Percentiles rank a stretch among this genome's conserved stretches.
Conservation (phyloP, 2,113 vertebrate genomes). For the Lepidothrix coronata region DNA sequence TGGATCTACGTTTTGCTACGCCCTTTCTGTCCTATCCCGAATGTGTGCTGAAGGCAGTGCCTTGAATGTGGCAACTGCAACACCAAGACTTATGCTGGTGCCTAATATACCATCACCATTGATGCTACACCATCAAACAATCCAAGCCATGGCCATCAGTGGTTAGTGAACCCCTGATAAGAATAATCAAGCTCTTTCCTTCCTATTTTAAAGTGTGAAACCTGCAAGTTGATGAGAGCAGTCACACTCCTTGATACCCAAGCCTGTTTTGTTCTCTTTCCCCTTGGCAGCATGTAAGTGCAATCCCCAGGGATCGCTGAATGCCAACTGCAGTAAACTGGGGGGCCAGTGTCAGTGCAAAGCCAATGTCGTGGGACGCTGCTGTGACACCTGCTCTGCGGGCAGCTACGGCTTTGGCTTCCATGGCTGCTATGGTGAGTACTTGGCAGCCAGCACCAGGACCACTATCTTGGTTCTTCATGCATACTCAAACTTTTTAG, state of each 20-base stretch:
- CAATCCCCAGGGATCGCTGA: conserved; percentile 73
- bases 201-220: neutral
- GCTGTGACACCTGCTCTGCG: conserved; percentile 81
- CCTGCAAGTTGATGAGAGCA: neutral
- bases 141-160: neutral
- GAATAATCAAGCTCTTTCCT: neutral
- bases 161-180: neutral
- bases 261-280: neutral
- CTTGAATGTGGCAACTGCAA: neutral
- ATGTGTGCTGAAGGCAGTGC: neutral
- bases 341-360: conserved; percentile 85
- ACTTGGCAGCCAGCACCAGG: neutral
- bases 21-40: neutral
- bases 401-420: conserved; percentile 80
- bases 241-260: neutral
- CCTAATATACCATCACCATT: neutral
- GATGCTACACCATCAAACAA: neutral
- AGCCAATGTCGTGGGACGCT: conserved; percentile 76
- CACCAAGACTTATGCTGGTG: neutral
- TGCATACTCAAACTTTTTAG: neutral
- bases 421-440: conserved; percentile 81
- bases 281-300: conserved; percentile 80
- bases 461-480: neutral
- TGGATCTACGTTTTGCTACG: neutral
- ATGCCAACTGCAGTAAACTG: conserved; percentile 75